Conservation (phyloP, 2,113 vertebrate genomes). For the Lophura nycthemera region DNA sequence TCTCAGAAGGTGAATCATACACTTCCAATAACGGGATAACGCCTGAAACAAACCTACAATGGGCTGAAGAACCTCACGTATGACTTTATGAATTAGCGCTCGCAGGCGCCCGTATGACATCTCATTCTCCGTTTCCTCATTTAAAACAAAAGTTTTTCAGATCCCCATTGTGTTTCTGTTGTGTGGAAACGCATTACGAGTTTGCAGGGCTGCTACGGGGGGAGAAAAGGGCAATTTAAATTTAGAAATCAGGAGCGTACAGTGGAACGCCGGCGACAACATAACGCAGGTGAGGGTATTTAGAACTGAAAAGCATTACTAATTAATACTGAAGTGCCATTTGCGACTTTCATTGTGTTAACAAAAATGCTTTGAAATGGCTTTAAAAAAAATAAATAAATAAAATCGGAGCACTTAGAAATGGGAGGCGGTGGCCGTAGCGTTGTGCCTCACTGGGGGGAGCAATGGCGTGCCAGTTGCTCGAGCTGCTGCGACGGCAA, state of each 20-base stretch:
- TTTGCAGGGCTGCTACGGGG: neutral
- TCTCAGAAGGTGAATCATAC: constrained; percentile 88
- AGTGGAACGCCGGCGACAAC: constrained; percentile 20
- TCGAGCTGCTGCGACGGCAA: neutral
- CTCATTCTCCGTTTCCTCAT: constrained; percentile 45
- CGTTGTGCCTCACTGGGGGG: neutral
- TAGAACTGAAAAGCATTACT: constrained; percentile 35
- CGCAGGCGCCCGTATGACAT: constrained; percentile 20
- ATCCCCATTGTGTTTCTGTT: neutral
- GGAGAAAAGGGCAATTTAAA: constrained; percentile 5
- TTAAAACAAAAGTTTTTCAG: constrained; percentile 41
- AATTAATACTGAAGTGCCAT: constrained; percentile 22
- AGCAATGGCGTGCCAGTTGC: neutral
- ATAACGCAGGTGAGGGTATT: constrained; percentile 30
- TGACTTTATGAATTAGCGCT: constrained; percentile 69
- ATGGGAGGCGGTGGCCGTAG: neutral
- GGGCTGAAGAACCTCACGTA: constrained; percentile 42
- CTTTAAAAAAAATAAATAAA: neutral
- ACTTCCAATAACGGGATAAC: constrained; percentile 75
- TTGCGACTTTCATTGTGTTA: constrained; percentile 15
- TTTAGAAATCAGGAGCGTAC: neutral
- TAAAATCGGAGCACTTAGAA: neutral
- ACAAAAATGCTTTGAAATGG: neutral
- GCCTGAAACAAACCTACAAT: constrained; percentile 56
- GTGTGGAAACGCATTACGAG: neutral